Evolutionary conservation across 2,888 invertebrate genomes (phyloP).

Genomic region (Hirtodrosophila duncani): DNA sequence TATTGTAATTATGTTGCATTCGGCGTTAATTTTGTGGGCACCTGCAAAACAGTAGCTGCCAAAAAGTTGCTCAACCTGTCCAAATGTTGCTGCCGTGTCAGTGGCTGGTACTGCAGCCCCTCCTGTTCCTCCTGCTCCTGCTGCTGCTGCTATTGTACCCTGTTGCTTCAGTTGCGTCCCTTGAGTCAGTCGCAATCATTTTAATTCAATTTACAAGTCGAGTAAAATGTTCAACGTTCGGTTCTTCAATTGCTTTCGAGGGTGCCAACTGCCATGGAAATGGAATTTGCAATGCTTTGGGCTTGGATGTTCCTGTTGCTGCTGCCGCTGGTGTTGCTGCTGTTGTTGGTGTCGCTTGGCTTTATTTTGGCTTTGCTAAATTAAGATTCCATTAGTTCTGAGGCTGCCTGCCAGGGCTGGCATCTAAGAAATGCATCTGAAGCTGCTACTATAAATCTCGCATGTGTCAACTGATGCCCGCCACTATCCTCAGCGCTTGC

Average conservation of each 20-base stretch:
- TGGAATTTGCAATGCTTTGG: constrained; percentile 41
- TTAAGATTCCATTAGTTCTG: constrained; percentile 77
- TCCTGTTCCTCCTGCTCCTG: too few relatives aligned
- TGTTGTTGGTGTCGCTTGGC: constrained; percentile 33
- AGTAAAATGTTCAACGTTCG: constrained; percentile 37
- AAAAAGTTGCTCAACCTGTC: constrained; percentile 26
- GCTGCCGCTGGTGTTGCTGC: constrained; percentile 12
- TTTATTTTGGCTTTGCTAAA: constrained; percentile 75
- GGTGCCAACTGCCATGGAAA: constrained; percentile 68
- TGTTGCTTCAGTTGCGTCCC: constrained; percentile 29
- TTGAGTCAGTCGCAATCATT: constrained; percentile 56
- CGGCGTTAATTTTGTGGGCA: constrained; percentile 63
- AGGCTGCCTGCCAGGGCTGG: constrained; percentile 52
- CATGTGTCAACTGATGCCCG: constrained; percentile 75
- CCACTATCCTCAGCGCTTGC: too few relatives aligned
- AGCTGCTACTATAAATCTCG: constrained; percentile 76
- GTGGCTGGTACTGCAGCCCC: constrained; percentile 5
- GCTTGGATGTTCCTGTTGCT: constrained; percentile 11
- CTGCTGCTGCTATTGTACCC: constrained; percentile 33
- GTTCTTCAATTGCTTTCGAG: constrained; percentile 50
- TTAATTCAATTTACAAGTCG: constrained; percentile 75
- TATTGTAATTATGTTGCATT: constrained; percentile 66
- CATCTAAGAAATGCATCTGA: constrained; percentile 75
- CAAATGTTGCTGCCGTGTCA: constrained; percentile 5
- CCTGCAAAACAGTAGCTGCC: constrained; percentile 54